These are phyloP conservation scores for Sialis lutaria DNA, from an alignment of 2,888 invertebrate genomes.

Conservation along the genomic window DNA sequence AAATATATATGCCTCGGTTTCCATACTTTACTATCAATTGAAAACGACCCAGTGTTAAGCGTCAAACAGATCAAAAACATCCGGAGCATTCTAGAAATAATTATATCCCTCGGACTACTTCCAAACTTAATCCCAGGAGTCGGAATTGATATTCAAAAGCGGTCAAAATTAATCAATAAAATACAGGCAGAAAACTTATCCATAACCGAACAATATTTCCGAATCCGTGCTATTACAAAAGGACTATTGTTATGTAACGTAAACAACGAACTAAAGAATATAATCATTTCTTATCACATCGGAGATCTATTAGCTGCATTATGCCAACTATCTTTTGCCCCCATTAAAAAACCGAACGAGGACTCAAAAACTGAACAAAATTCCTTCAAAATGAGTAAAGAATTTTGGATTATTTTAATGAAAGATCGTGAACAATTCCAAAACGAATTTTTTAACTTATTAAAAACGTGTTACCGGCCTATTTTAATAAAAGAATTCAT, in stretches of 20 bases:
- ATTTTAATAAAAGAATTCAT: slow-evolving; percentile 51
- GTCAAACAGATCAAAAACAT: slow-evolving; percentile 48
- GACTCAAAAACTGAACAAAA: slow-evolving; percentile 37
- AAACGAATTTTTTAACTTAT: slow-evolving; percentile 30
- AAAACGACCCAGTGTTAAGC: slow-evolving; percentile 34
- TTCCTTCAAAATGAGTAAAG: slow-evolving; percentile 26
- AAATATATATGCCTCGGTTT: slow-evolving; percentile 28
- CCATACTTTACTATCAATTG: slow-evolving; percentile 26
- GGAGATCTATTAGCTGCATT: slow-evolving; percentile 45
- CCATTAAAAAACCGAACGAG: slow-evolving; percentile 36
- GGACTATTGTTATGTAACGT: slow-evolving; percentile 30
- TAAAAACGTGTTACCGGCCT: slow-evolving; percentile 37
- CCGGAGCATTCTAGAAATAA: slow-evolving; percentile 39
- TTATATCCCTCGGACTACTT: slow-evolving; percentile 45
- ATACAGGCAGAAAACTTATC: slow-evolving; percentile 22
- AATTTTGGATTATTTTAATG: slow-evolving; percentile 8
- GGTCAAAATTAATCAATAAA: slow-evolving; percentile 23
- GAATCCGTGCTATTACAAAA: slow-evolving; percentile 30
- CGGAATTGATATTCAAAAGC: slow-evolving; percentile 31
- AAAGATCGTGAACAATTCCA: slow-evolving; percentile 33
- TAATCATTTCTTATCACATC: slow-evolving; percentile 36
- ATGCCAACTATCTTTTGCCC: slow-evolving; percentile 50
- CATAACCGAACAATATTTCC: slow-evolving; percentile 30
- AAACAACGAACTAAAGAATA: slow-evolving; percentile 32
- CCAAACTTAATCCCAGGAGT: slow-evolving; percentile 47